These are phyloP conservation scores for Acronicta leporina DNA, from an alignment of 2,888 invertebrate genomes.

Conservation along the genomic window DNA sequence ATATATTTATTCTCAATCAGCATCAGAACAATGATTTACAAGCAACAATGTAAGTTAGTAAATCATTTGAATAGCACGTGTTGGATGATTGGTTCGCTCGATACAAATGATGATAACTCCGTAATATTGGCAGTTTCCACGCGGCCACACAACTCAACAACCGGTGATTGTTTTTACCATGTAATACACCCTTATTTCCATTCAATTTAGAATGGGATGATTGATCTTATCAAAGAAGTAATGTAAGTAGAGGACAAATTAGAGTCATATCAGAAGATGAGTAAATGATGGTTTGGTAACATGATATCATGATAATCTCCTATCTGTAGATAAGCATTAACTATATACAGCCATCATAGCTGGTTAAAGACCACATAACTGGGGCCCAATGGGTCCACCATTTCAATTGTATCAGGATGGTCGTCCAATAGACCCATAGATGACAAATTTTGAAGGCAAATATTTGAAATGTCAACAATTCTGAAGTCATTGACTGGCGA, in stretches of 20 bases:
- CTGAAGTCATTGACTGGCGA: too few species aligned
- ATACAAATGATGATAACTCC: conserved; percentile 42
- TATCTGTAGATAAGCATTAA: too few species aligned
- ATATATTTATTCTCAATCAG: conserved; percentile 27
- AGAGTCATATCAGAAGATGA: not conserved
- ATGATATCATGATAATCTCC: not conserved
- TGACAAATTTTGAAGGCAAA: too few species aligned
- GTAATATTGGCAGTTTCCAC: conserved; percentile 39
- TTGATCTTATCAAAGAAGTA: conserved; percentile 15
- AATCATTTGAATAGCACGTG: conserved; percentile 28
- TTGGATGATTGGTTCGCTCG: conserved; percentile 28
- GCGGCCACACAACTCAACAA: conserved; percentile 10
- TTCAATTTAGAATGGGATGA: conserved; percentile 7
- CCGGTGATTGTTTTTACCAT: conserved; percentile 16
- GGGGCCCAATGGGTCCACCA: too few species aligned
- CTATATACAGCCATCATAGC: too few species aligned
- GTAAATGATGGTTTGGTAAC: not conserved
- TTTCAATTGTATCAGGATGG: too few species aligned
- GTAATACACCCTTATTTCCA: conserved; percentile 27
- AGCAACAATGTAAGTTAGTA: conserved; percentile 25
- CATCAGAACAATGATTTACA: conserved; percentile 29
- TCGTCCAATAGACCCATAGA: too few species aligned
- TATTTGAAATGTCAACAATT: too few species aligned
- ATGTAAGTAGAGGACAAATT: not conserved
- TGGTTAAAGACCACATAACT: too few species aligned